These are phyloP conservation scores for Gopherus evgoodei DNA, from an alignment of 2,113 vertebrate genomes.

Conservation along the genomic window DNA sequence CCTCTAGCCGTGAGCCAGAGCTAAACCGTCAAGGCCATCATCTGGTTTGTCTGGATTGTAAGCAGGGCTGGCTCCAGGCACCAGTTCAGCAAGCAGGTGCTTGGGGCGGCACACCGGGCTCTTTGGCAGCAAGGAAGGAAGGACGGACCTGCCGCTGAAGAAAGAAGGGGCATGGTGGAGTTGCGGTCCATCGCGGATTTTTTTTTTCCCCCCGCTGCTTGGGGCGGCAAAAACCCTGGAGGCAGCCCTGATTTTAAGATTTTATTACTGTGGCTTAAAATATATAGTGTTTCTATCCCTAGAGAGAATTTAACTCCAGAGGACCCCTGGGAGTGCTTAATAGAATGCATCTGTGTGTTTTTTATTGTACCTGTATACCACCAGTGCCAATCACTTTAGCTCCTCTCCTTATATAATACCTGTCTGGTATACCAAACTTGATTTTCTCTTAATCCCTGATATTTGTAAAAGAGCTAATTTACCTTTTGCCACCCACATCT, in stretches of 20 bases:
- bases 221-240: no score
- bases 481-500: conserved; percentile 14
- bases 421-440: rapidly evolving
- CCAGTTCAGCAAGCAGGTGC: no score
- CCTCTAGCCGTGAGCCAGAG: neutral
- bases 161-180: no score
- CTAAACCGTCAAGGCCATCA: neutral
- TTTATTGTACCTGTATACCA: neutral
- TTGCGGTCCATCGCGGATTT: no score
- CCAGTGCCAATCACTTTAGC: neutral
- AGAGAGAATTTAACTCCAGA: neutral
- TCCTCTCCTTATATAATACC: rapidly evolving
- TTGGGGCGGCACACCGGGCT: no score
- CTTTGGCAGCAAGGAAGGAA: no score
- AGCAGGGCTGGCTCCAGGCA: no score
- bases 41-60: rapidly evolving
- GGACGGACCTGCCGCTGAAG: no score
- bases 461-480: conserved; percentile 23
- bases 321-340: neutral
- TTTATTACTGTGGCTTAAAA: rapidly evolving
- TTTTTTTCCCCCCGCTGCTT: no score
- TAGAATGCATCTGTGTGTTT: rapidly evolving
- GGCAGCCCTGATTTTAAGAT: no score
- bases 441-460: neutral
- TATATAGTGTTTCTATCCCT: neutral